phyloP scores from a whole-genome alignment of 2,113 vertebrate species.

The Henicopernis longicauda region DNA sequence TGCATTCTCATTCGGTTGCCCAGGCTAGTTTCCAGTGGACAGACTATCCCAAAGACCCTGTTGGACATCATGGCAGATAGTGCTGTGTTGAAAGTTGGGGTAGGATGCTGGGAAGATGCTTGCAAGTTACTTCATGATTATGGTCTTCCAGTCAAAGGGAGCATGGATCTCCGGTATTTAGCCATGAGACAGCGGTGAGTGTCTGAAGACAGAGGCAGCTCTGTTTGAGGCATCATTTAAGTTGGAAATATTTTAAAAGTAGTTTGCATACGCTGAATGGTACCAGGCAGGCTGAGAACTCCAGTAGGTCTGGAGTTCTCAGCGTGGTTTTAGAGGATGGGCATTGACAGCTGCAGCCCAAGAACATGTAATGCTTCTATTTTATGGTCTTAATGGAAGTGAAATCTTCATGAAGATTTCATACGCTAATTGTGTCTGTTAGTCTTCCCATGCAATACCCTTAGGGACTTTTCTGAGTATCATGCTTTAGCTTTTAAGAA shows the following conservation, averaged over 20 bases:
- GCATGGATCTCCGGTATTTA: conserved; percentile 87
- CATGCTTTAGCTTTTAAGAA: background rate
- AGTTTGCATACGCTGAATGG: background rate
- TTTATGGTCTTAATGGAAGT: background rate
- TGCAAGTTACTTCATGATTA: conserved; percentile 86
- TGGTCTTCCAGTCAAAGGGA: conserved; percentile 80
- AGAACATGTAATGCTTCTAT: background rate
- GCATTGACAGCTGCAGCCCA: background rate
- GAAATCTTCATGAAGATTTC: background rate
- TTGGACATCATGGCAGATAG: conserved; percentile 80
- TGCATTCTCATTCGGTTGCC: conserved; percentile 86
- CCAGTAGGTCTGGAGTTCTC: background rate
- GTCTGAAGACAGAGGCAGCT: background rate
- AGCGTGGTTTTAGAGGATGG: background rate
- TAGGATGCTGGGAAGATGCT: conserved; percentile 92
- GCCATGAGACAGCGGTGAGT: conserved; percentile 83
- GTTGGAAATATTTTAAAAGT: background rate
- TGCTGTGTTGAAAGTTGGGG: conserved; percentile 88
- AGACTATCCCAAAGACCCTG: conserved; percentile 78
- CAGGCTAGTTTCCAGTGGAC: conserved; percentile 67
- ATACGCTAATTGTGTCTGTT: background rate
- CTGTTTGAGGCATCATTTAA: background rate
- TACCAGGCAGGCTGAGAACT: background rate
- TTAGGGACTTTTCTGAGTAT: background rate
- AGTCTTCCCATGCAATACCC: background rate